Evolutionary conservation across 1,140 invertebrate species (phyloP), one percentile per base, ranked within the genome.

Genomic region (Galleria mellonella): DNA sequence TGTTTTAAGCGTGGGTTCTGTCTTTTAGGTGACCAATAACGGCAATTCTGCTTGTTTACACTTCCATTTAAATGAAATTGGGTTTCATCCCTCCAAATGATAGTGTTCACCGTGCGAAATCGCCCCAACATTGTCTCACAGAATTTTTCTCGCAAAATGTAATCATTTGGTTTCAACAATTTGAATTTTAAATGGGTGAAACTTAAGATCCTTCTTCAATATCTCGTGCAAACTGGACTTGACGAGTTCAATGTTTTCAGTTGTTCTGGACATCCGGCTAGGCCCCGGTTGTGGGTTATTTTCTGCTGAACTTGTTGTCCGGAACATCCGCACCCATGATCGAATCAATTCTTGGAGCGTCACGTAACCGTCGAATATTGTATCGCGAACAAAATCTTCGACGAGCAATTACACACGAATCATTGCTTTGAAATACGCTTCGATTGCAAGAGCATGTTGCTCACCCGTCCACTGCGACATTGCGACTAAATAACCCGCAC

Each of bases 171-270:
- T n/a, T n/a, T n/a, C n/a, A n/a, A n/a, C n/a, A n/a, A n/a, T n/a
- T n/a, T n/a, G n/a, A n/a, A n/a, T n/a, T n/a, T n/a, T n/a, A n/a
- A n/a, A n/a, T n/a, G n/a, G n/a, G n/a, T n/a, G n/a, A n/a, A n/a
- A n/a, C n/a, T n/a, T n/a, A n/a, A n/a, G n/a, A n/a, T n/a, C n/a
- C n/a, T n/a, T n/a, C n/a, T n/a, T n/a, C n/a, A n/a, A n/a, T n/a
- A n/a, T n/a, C n/a, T n/a, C n/a, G n/a, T 50, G 35, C 9, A 54
- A 50, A 38, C 55, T 59, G 35, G 3, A 28, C 32, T 9, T 28
- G 9, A 47, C 51, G 1, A 47, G 40, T 50, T 44, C 36, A 23
- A 59, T 59, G 51, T 53, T 54, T 27, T 51, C 51, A 29, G 12
- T 0, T 9, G 42, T 51, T 14, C 51, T 59, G 10, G 51, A 42